Evolutionary conservation across 2,113 vertebrate species (phyloP).

Genomic region (Epinephelus lanceolatus): DNA sequence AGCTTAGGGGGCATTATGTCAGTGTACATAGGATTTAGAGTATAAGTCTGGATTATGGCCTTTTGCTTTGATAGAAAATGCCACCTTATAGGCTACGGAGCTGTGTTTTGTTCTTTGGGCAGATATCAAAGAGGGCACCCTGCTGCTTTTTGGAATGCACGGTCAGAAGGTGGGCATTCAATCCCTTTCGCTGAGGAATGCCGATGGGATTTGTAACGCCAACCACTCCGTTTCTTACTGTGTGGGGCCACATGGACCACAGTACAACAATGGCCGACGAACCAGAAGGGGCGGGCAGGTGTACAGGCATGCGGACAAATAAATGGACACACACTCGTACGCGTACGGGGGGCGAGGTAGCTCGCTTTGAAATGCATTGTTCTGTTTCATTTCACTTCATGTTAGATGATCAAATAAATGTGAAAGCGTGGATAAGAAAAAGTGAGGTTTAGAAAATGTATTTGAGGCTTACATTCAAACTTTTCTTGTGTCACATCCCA

Average conservation of each 20-base stretch:
- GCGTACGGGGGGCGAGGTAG: neutral
- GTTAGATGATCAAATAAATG: conserved; percentile 35
- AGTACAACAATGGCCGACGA: conserved; percentile 17
- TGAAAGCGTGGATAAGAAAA: conserved; percentile 28
- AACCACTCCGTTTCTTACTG: conserved; percentile 41
- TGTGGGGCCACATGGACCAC: conserved; percentile 45
- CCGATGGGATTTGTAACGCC: conserved; percentile 67
- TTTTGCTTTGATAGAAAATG: conserved; percentile 83
- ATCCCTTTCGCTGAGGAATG: conserved; percentile 65
- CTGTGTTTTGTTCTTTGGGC: conserved; percentile 72
- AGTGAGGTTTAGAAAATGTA: conserved; percentile 18
- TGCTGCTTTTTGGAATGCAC: conserved; percentile 62
- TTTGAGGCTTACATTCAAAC: conserved; percentile 35
- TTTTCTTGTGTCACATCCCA: neutral
- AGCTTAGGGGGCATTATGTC: conserved; percentile 85
- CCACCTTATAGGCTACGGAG: conserved; percentile 77
- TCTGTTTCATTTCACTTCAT: conserved; percentile 29
- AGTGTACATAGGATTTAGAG: conserved; percentile 84
- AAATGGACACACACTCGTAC: neutral
- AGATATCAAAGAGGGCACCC: conserved; percentile 73
- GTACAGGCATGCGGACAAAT: conserved; percentile 10
- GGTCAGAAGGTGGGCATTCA: conserved; percentile 71
- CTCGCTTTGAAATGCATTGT: conserved; percentile 11
- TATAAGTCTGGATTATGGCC: conserved; percentile 84
- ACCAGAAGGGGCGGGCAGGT: neutral